These are phyloP conservation scores for Pseudomyrmex sp. DNA, from an alignment of 1,140 invertebrate genomes.

Conservation along the genomic window DNA sequence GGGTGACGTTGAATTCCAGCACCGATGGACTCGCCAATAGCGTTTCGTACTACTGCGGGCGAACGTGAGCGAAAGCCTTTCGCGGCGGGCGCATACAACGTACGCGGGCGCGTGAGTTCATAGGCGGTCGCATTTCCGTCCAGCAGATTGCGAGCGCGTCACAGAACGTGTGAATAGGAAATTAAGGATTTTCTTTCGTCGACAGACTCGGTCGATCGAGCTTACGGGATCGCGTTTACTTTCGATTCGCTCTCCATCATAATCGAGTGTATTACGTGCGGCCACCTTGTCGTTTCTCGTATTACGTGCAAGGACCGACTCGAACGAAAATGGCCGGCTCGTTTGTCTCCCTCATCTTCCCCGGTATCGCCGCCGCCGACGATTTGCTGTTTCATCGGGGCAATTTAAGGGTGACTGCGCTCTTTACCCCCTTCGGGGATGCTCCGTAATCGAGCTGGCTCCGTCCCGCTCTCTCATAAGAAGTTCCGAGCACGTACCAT, in stretches of 20 bases:
- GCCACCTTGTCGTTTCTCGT: neutral
- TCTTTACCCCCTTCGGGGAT: constrained; percentile 42
- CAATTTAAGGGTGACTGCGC: constrained; percentile 68
- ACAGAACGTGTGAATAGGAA: constrained; percentile 65
- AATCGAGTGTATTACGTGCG: neutral
- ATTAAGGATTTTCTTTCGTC: constrained; percentile 67
- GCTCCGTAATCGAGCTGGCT: constrained; percentile 60
- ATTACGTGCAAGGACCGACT: neutral
- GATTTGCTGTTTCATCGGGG: constrained; percentile 72
- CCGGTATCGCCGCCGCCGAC: constrained; percentile 23
- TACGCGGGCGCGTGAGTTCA: neutral
- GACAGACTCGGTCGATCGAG: neutral
- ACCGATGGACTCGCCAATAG: constrained; percentile 69
- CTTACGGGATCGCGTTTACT: neutral
- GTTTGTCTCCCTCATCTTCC: constrained; percentile 56
- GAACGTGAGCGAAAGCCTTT: constrained; percentile 2
- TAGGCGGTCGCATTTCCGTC: neutral
- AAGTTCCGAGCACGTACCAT: constrained; percentile 65
- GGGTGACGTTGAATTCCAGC: constrained; percentile 67
- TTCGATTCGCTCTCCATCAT: neutral
- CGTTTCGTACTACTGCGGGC: neutral
- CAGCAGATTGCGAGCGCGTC: neutral
- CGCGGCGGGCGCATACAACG: neutral
- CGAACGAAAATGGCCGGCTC: constrained; percentile 46
- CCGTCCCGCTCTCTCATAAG: constrained; percentile 61